Conservation (phyloP, 2,113 vertebrate species). For the rat (Rattus norvegicus) region DNA sequence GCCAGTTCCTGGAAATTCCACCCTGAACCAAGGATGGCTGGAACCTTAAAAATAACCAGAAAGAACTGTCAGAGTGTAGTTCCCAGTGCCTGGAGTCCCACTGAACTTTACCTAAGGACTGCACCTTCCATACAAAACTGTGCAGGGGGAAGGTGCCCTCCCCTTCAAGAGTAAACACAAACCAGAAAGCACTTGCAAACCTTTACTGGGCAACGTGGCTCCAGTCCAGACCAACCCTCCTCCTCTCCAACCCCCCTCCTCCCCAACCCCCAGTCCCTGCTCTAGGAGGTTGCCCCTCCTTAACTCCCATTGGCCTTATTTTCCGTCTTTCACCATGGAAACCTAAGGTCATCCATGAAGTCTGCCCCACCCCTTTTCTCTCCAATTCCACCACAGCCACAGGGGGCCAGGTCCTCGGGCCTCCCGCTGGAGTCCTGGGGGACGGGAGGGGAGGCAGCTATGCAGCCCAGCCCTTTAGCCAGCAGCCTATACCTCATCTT, state of each 20-base stretch:
- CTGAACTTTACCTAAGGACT: background rate
- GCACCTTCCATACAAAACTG: background rate
- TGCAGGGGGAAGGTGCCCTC: background rate
- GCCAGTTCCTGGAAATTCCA: slow-evolving; percentile 80
- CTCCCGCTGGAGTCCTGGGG: background rate
- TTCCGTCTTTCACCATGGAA: slow-evolving; percentile 48
- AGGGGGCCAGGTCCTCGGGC: background rate
- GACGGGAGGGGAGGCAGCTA: background rate
- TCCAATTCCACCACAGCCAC: background rate
- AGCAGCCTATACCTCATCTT: background rate
- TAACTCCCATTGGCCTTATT: background rate
- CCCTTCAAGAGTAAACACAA: slow-evolving; percentile 25
- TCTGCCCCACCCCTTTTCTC: background rate
- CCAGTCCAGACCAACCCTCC: background rate
- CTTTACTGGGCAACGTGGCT: background rate
- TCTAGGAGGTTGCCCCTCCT: background rate
- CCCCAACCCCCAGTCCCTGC: background rate
- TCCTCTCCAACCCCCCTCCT: background rate
- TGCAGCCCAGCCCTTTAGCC: background rate
- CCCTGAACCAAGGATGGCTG: slow-evolving; percentile 64
- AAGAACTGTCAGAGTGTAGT: background rate
- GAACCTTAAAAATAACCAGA: slow-evolving; percentile 74
- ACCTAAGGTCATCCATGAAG: slow-evolving; percentile 35
- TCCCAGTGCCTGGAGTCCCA: background rate
- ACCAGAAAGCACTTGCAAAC: background rate